Base-by-base conservation (phyloP, 2,113 vertebrate genomes). In the Pseudonaja textilis region DNA sequence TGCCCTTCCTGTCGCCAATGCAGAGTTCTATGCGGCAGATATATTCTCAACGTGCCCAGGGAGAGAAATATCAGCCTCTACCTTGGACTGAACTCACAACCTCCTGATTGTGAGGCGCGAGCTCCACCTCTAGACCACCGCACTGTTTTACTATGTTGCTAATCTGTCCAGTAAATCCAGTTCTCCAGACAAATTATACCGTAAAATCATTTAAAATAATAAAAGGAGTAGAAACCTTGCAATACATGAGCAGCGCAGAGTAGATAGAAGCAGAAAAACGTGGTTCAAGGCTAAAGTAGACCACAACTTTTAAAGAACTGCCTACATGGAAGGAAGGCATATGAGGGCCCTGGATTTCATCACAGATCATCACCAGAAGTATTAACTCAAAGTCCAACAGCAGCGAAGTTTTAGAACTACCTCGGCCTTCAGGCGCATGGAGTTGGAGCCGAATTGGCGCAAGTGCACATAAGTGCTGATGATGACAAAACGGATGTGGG, bases 401-500 rank as follows among this genome's bases (percentile, higher is more conserved):
- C 74, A 42, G 74, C 3, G 3, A 81, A 81, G 34, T 81, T 81
- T 81, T 81, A 22, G 16, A 81, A 81, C 74, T 9, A 10, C 20
- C 7, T 6, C 8, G 7, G 34, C 34, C 34, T 81, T 81, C 34
- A 1, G 2, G 74, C 34, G 16, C 69, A 81, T 0, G 2, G 16
- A 81, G 34, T 81, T 81, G 69, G 69, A 1, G 6, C 7, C 74
- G 18, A 9, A 22, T 1, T 81, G 34, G 34, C 34, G 3, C 34
- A 42, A 0, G 1, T 81, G 18, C 74, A 42, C 34, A 0, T 81
- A 81, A 81, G 85, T 47, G 29, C 97, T 95, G 95, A 93, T 93
- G 56, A 94, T 95, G 96, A 97, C 97, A 95, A 97, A 97, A 96
- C 89, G 94, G 8, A 0, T 91, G 94, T 95, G 95, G 95, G 93